These are phyloP conservation scores for Xylocampa areola DNA, from an alignment of 2,888 invertebrate genomes.

Conservation along the genomic window DNA sequence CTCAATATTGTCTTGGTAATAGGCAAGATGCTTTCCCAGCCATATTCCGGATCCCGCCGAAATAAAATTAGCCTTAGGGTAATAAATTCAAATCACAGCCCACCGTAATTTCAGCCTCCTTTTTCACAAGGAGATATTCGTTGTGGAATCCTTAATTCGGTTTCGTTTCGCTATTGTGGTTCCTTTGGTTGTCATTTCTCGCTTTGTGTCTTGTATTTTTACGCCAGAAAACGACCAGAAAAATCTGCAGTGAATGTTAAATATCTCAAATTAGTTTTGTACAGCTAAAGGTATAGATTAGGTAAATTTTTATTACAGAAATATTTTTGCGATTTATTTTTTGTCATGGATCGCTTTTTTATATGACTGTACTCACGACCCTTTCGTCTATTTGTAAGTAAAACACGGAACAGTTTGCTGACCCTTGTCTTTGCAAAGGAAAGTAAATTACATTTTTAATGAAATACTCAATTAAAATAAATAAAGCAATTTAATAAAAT, in stretches of 20 bases:
- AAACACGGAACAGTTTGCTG: too few relatives aligned
- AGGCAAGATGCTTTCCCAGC: constrained; percentile 69
- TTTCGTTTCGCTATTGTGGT: constrained; percentile 83
- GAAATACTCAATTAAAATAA: too few relatives aligned
- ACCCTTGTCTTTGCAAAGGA: too few relatives aligned
- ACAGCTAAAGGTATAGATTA: constrained; percentile 23
- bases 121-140: constrained; percentile 84
- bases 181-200: constrained; percentile 77
- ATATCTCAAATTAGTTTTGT: constrained; percentile 25
- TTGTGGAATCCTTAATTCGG: constrained; percentile 85
- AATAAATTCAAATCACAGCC: constrained; percentile 88
- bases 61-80: constrained; percentile 87
- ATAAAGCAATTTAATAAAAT: too few relatives aligned
- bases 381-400: too few relatives aligned
- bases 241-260: constrained; percentile 44
- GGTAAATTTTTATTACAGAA: not conserved
- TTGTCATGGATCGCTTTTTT: not conserved
- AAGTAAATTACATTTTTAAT: too few relatives aligned
- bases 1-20: constrained; percentile 79
- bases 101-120: constrained; percentile 84
- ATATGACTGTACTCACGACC: too few relatives aligned
- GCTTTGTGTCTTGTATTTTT: constrained; percentile 69
- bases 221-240: constrained; percentile 26
- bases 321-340: not conserved
- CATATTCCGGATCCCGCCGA: constrained; percentile 74